Base-by-base conservation (phyloP, 2,888 invertebrate genomes). In the Drosophila merina region DNA sequence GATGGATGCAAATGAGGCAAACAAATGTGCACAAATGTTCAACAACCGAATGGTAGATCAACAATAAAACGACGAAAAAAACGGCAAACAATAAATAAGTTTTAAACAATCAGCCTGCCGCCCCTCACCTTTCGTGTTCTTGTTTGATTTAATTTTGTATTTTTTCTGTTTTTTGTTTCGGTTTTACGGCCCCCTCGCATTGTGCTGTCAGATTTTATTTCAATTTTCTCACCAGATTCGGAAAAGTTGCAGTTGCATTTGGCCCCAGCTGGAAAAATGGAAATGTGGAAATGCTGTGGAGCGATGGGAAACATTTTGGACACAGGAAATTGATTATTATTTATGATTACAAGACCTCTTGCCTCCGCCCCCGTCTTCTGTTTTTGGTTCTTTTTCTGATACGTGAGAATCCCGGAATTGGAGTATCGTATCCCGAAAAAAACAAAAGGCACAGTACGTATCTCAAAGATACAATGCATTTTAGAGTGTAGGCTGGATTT, bases 281-380 rank as follows among this genome's bases (percentile, higher is more conserved):
- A 38, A 50, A 51, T 12, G 49, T 69, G 60, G 48, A 62, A 66
- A 66, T 26, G 49, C 54, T 54, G 77, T 49, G 78, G 69, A 72
- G 71, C 85, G 88, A 82, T 83, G 82, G 86, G 82, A 83, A 83
- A 87, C 82, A 79, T 76, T 86, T 82, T 79, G 76, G 74, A 58
- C 54, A 73, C 84, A 88, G 84, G 88, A 84, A 84, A 84, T 84
- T 84, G 88, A 84, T 88, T 84, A 84, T 84, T 88, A 84, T 84
- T 84, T 84, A 86, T 88, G 88, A 84, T 84, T 84, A 70, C 85
- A 67, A 63, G 64, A 47, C 72, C 50, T 36, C 55, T 42, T 70
- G 42, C 28, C 66, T 31, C 33, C 44, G 44, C 44, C 38, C 14
- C 1, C 49, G 12, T 20, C 36, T 8, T 12, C 7, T 3, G 36